Conservation (phyloP, 1,140 invertebrate genomes). For the Phymastichus coffea region DNA sequence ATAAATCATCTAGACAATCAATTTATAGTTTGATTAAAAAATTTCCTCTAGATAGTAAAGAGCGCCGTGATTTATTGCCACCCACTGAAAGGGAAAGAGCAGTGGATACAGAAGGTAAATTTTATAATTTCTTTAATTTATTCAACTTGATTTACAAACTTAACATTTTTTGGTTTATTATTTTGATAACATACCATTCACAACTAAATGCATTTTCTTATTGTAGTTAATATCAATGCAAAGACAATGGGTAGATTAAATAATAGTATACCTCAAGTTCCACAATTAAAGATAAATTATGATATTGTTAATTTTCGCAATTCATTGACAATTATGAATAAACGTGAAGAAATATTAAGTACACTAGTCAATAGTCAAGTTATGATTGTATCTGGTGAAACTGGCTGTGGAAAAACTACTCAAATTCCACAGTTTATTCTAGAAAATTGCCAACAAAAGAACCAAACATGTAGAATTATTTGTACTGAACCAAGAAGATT, state of each 20-base stretch:
- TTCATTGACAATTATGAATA: constrained; percentile 60
- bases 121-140: constrained; percentile 3
- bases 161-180: neutral
- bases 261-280: constrained; percentile 65
- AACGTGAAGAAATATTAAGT: constrained; percentile 58
- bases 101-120: constrained; percentile 45
- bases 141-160: neutral
- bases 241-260: constrained; percentile 63
- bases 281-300: constrained; percentile 55
- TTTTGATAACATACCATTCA: too few species aligned
- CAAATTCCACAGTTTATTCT: constrained; percentile 90
- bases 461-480: constrained; percentile 78
- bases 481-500: constrained; percentile 92
- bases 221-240: constrained; percentile 54
- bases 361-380: constrained; percentile 60
- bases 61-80: constrained; percentile 66
- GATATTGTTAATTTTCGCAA: constrained; percentile 59
- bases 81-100: constrained; percentile 57
- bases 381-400: constrained; percentile 74
- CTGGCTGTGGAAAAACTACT: constrained; percentile 89
- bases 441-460: constrained; percentile 69
- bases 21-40: constrained; percentile 63
- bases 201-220: too few species aligned
- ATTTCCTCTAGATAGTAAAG: constrained; percentile 72
- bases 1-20: constrained; percentile 64